Percentiles rank a stretch among this genome's conserved stretches.
Evolutionary conservation across 2,113 vertebrate genomes (phyloP).

Genomic region (Ochotona princeps): DNA sequence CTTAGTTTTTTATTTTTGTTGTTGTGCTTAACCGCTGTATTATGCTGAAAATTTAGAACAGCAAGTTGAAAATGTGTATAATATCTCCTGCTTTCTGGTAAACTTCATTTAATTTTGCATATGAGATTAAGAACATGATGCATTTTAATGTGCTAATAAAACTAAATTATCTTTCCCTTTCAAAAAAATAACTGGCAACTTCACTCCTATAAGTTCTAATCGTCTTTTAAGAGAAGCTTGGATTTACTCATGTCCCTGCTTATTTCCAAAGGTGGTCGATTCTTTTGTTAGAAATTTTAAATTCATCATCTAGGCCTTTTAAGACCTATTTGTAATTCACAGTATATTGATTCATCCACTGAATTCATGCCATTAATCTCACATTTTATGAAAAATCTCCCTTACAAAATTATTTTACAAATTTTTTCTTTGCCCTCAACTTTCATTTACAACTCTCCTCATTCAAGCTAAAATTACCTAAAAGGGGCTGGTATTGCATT

Average conservation of each 20-base stretch:
- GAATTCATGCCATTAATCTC: constrained; percentile 11
- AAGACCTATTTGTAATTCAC: constrained; percentile 51
- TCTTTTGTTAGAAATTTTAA: constrained; percentile 26
- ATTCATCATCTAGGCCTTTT: background rate
- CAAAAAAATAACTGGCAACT: background rate
- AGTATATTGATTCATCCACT: constrained; percentile 47
- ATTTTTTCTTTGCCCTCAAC: background rate
- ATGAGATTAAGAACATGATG: background rate
- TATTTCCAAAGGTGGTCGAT: background rate
- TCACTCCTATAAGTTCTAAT: background rate
- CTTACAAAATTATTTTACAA: background rate
- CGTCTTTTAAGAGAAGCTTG: background rate
- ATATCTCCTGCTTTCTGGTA: constrained; percentile 30
- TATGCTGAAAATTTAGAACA: constrained; percentile 13
- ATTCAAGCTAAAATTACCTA: background rate
- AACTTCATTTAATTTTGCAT: background rate
- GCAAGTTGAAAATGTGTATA: background rate
- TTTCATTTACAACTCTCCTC: background rate
- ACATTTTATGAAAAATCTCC: constrained; percentile 39
- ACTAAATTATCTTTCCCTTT: constrained; percentile 4
- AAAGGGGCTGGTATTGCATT: too few species aligned
- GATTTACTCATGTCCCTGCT: background rate
- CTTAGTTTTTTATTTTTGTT: background rate
- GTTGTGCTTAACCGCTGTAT: background rate
- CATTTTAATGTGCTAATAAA: background rate